A percentile compares a stretch with the other conserved stretches of the same genome.
These are phyloP conservation scores for Chelonoidis abingdonii DNA, from an alignment of 2,113 vertebrate species.

Conservation along the genomic window DNA sequence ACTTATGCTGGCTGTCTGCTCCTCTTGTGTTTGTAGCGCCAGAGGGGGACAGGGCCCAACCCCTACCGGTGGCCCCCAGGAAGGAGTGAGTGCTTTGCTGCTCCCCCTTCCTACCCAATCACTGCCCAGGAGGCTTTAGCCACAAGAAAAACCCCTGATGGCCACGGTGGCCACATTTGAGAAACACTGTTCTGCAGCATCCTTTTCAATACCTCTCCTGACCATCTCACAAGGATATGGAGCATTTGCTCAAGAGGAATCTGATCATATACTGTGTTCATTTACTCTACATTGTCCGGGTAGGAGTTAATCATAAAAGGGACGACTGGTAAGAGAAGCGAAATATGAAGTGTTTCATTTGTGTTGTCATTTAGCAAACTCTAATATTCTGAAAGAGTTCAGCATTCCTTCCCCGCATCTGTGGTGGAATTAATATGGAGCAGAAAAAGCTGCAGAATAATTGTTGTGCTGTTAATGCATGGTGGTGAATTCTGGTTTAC, in stretches of 20 bases:
- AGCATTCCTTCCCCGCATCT: not conserved
- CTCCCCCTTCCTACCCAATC: too few species aligned
- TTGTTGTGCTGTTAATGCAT: not conserved
- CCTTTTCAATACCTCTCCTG: not conserved
- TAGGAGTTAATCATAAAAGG: not conserved
- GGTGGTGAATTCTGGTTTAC: not conserved
- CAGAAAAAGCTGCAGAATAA: not conserved
- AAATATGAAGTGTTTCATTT: not conserved
- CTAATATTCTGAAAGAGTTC: not conserved
- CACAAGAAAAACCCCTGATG: too few species aligned
- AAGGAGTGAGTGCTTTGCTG: too few species aligned
- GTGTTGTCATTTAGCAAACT: not conserved
- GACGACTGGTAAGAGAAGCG: not conserved
- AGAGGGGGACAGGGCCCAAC: too few species aligned
- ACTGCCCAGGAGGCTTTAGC: too few species aligned
- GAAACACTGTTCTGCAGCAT: not conserved
- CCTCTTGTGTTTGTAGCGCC: too few species aligned
- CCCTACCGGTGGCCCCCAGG: too few species aligned
- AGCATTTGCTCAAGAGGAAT: not conserved
- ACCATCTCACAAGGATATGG: not conserved
- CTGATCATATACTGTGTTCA: not conserved
- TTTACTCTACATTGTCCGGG: not conserved
- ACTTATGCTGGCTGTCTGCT: too few species aligned
- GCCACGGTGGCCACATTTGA: too few species aligned
- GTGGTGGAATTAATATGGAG: not conserved